Evolutionary conservation across 2,113 vertebrate species (phyloP).

Genomic region (Colistium nudipinnis): DNA sequence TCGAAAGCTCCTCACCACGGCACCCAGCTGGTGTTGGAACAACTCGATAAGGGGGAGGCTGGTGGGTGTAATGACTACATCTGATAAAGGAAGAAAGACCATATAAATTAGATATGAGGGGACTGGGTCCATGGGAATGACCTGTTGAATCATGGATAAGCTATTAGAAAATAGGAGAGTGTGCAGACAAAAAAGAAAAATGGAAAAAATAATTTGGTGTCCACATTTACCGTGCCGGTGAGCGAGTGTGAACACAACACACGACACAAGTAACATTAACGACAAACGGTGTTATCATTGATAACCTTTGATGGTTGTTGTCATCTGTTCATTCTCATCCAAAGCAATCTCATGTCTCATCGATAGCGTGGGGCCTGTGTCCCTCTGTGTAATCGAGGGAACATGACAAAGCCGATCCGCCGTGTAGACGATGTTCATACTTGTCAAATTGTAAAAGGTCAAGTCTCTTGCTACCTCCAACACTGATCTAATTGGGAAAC

Average conservation of each 20-base stretch:
- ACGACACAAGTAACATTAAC: not conserved
- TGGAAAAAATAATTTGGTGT: slow-evolving; percentile 35
- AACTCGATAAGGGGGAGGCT: slow-evolving; percentile 62
- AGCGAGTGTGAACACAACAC: slow-evolving; percentile 19
- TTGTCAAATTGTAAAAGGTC: slow-evolving; percentile 76
- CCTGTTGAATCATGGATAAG: slow-evolving; percentile 76
- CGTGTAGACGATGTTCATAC: slow-evolving; percentile 71
- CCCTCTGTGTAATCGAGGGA: slow-evolving; percentile 37
- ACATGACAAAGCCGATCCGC: slow-evolving; percentile 62
- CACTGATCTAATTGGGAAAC: slow-evolving; percentile 71
- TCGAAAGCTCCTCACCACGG: slow-evolving; percentile 59
- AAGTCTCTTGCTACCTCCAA: slow-evolving; percentile 56
- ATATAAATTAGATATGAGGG: slow-evolving; percentile 76
- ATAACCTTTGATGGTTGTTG: slow-evolving; percentile 44
- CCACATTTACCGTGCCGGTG: slow-evolving; percentile 13
- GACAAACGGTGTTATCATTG: slow-evolving; percentile 26
- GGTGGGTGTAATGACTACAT: slow-evolving; percentile 75
- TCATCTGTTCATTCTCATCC: slow-evolving; percentile 47
- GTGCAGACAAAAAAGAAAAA: slow-evolving; percentile 12
- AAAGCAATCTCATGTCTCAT: slow-evolving; percentile 51
- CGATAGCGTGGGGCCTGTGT: slow-evolving; percentile 4
- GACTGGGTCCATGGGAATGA: slow-evolving; percentile 76
- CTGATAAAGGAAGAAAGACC: slow-evolving; percentile 68
- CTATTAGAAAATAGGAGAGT: slow-evolving; percentile 47
- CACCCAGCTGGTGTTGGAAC: slow-evolving; percentile 72